Evolutionary conservation across 2,888 invertebrate species (phyloP).

Genomic region (Heliconius hortense): DNA sequence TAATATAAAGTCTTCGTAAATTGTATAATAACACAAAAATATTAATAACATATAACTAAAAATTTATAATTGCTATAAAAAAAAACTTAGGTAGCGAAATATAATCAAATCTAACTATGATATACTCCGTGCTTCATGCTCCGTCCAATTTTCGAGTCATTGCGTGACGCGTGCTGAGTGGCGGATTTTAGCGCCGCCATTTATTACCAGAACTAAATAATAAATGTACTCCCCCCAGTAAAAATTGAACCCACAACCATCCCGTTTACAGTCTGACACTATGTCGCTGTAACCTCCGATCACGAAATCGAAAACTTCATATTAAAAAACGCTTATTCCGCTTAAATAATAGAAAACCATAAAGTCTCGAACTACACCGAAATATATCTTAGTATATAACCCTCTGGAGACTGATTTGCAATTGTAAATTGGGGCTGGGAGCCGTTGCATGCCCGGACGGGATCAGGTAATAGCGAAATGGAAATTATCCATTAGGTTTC

Average conservation of each 20-base stretch:
- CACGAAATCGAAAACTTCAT: not conserved
- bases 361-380: not conserved
- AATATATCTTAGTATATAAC: not conserved
- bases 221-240: too few species aligned
- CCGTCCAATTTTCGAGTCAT: too few species aligned
- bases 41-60: not conserved
- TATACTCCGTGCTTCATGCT: too few species aligned
- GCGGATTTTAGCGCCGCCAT: too few species aligned
- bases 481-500: conserved; percentile 35
- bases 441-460: conserved; percentile 29
- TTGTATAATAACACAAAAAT: too few species aligned
- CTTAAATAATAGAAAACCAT: not conserved
- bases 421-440: conserved; percentile 34
- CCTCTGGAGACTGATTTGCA: conserved; percentile 28
- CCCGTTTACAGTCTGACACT: not conserved
- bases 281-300: not conserved
- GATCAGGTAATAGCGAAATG: conserved; percentile 36
- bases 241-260: not conserved
- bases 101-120: too few species aligned
- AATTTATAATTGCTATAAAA: not conserved
- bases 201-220: too few species aligned
- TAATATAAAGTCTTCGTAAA: too few species aligned
- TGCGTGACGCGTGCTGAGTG: too few species aligned
- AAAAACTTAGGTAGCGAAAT: too few species aligned
- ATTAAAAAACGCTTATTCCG: not conserved